Conservation (phyloP, 2,113 vertebrate species). For the Burhinus oedicnemus region DNA sequence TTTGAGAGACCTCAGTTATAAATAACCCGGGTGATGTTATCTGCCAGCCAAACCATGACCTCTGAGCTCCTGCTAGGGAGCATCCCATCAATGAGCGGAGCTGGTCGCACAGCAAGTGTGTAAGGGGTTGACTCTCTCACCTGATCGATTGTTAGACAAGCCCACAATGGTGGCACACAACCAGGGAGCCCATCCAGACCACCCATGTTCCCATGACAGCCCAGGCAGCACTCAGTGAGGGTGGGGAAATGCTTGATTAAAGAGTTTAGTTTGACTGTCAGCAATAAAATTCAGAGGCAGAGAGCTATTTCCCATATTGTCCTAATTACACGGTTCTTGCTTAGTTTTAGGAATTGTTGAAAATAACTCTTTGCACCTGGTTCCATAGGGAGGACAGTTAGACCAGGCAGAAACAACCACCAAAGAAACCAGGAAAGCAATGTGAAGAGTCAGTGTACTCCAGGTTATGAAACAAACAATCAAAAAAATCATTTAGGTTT, state of each 20-base stretch:
- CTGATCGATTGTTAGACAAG: background rate
- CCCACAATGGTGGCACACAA: background rate
- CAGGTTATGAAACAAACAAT: background rate
- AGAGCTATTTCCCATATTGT: background rate
- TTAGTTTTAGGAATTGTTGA: background rate
- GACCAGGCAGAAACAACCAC: background rate
- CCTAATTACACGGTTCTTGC: background rate
- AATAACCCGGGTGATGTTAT: background rate
- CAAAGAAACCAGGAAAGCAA: background rate
- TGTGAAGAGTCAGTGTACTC: background rate
- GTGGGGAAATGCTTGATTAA: conserved; percentile 3
- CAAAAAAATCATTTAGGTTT: background rate
- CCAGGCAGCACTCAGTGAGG: background rate
- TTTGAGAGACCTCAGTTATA: background rate
- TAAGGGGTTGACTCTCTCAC: background rate
- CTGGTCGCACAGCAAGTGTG: background rate
- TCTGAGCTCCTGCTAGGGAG: background rate
- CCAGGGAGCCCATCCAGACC: background rate
- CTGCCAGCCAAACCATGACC: background rate
- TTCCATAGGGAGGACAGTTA: background rate
- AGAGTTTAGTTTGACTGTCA: background rate
- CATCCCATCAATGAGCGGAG: background rate
- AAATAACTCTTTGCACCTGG: conserved; percentile 23
- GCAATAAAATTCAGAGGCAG: conserved; percentile 10
- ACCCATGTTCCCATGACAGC: background rate